These are phyloP conservation scores for Nycticorax nycticorax DNA, from an alignment of 2,113 vertebrate species.

Conservation along the genomic window DNA sequence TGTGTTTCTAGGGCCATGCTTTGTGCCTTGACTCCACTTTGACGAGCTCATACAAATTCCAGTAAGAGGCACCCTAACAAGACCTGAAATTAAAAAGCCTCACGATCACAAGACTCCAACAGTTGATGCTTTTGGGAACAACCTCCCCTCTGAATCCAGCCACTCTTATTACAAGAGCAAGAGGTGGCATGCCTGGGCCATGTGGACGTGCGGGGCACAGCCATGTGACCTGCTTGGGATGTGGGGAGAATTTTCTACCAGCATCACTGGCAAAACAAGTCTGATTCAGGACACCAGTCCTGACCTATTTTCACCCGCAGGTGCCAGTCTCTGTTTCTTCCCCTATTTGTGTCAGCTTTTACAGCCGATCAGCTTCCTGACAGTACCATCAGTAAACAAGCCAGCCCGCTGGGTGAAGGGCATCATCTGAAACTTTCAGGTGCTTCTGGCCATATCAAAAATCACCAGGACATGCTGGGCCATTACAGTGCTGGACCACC, in stretches of 20 bases:
- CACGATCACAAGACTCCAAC: background rate
- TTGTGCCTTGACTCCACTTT: background rate
- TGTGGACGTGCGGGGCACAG: background rate
- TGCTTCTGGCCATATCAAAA: background rate
- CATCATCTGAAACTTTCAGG: background rate
- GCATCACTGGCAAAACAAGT: background rate
- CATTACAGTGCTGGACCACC: background rate
- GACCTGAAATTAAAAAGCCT: background rate
- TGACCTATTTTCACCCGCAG: background rate
- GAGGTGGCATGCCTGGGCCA: background rate
- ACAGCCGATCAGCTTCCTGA: background rate
- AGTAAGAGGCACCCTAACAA: background rate
- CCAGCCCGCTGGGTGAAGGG: background rate
- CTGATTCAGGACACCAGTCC: background rate
- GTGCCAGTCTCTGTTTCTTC: background rate
- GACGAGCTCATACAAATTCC: background rate
- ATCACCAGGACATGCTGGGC: background rate
- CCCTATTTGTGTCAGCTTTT: background rate
- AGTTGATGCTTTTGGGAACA: background rate
- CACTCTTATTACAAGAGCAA: background rate
- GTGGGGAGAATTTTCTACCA: background rate
- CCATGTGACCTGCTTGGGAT: background rate
- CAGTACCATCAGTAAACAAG: background rate
- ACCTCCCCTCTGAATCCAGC: background rate
- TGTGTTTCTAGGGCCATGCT: background rate